Evolutionary conservation across 2,888 invertebrate genomes (phyloP).

Genomic region (Melieria crassipennis): DNA sequence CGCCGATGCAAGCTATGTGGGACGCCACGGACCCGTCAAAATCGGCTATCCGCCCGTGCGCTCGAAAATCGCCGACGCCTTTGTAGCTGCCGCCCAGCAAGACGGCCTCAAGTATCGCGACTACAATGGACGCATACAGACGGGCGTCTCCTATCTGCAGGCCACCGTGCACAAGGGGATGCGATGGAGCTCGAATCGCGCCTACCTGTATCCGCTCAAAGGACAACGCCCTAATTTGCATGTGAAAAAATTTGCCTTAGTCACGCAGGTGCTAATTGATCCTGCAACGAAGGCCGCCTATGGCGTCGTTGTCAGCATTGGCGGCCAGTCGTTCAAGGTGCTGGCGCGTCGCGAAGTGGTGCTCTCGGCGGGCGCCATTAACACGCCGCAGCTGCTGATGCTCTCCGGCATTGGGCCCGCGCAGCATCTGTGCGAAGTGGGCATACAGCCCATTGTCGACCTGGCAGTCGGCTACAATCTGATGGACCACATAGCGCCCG

Average conservation of each 20-base stretch:
- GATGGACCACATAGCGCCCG: constrained; percentile 74
- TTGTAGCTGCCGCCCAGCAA: constrained; percentile 72
- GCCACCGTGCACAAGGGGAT: constrained; percentile 70
- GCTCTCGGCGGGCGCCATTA: constrained; percentile 80
- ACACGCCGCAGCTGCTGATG: constrained; percentile 85
- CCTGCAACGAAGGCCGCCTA: constrained; percentile 66
- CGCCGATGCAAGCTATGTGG: constrained; percentile 65
- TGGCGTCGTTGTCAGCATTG: constrained; percentile 69
- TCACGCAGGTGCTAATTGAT: constrained; percentile 70
- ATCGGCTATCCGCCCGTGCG: constrained; percentile 69
- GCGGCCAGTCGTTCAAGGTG: constrained; percentile 65
- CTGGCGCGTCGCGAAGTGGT: constrained; percentile 76
- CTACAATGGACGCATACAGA: constrained; percentile 72
- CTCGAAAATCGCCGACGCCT: constrained; percentile 70
- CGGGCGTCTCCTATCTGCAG: constrained; percentile 73
- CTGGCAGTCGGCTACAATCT: constrained; percentile 73
- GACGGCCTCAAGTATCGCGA: constrained; percentile 73
- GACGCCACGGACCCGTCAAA: constrained; percentile 68
- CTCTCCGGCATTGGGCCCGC: constrained; percentile 76
- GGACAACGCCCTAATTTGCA: constrained; percentile 69
- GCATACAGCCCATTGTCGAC: constrained; percentile 70
- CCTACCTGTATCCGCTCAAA: constrained; percentile 70
- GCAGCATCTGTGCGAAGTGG: constrained; percentile 68
- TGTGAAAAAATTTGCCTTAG: constrained; percentile 68
- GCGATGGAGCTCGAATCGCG: constrained; percentile 70